Base-by-base conservation (phyloP, 2,888 invertebrate species). In the Alloplasta piceator region DNA sequence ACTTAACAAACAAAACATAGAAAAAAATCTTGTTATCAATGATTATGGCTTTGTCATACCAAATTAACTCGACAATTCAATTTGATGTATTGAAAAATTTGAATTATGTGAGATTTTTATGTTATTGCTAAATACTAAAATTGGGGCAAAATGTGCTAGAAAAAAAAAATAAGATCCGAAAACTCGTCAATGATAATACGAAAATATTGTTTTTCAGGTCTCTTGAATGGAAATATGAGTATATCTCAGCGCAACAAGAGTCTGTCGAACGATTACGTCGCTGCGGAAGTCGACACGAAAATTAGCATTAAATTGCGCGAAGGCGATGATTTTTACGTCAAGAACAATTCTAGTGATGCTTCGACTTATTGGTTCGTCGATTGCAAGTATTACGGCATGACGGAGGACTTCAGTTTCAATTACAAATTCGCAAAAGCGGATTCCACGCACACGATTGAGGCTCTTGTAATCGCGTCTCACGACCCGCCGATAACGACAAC, bases 291-390 rank as follows among this genome's bases (percentile, higher is more conserved):
- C 3, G 85, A 87, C 56, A 80, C 90, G 10, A 88, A 88, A 58
- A 55, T 91, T 55, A 84, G 82, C 63, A 92, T 97, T 52, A 89
- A 92, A 52, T 88, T 97, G 10, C 94, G 94, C 2, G 91, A 94
- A 36, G 93, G 94, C 14, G 97, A 97, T 90, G 87, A 93, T 46
- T 91, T 94, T 67, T 96, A 93, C 90, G 90, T 97, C 26, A 89
- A 88, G 14, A 90, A 89, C 38, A 92, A 93, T 73, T 94, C 95
- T 2, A 94, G 94, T 4, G 92, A 90, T 6, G 92, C 96, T 10
- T 91, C 94, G 38, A 95, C 96, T 0, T 96, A 95, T 90, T 97
- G 97, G 97, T 97, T 96, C 88, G 93, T 96, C 80, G 96, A 97
- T 91, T 97, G 97, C 88, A 92, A 93, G 68, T 95, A 95, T 87